A percentile compares a stretch with the other conserved stretches of the same genome.
Evolutionary conservation across 1,140 invertebrate species (phyloP).

Genomic region (Dendrolimus punctatus): DNA sequence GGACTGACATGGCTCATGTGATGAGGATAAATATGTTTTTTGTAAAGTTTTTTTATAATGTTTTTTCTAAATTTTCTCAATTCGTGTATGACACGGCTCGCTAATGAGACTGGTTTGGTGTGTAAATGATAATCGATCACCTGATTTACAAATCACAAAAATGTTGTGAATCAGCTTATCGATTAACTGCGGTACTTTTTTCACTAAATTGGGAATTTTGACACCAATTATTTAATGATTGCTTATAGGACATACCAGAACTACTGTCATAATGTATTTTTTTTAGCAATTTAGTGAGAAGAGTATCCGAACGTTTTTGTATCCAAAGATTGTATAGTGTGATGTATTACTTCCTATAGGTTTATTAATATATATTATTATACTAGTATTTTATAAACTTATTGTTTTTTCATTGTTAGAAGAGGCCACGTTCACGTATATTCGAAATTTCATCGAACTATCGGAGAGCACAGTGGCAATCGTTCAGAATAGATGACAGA

Average conservation of each 20-base stretch:
- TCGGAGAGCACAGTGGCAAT: too few relatives aligned
- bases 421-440: slow-evolving; percentile 11
- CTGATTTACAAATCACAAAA: too few relatives aligned
- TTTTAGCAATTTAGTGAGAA: not conserved
- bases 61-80: slow-evolving; percentile 38
- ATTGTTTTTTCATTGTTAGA: slow-evolving; percentile 59
- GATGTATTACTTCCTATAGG: slow-evolving; percentile 62
- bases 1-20: slow-evolving; percentile 66
- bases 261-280: not conserved
- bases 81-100: slow-evolving; percentile 63
- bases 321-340: slow-evolving; percentile 68
- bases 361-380: slow-evolving; percentile 65
- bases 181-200: too few relatives aligned
- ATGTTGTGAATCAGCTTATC: too few relatives aligned
- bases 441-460: too few relatives aligned
- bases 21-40: slow-evolving; percentile 54
- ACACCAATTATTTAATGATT: not conserved
- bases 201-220: too few relatives aligned
- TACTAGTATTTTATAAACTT: slow-evolving; percentile 62
- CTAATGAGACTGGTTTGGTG: slow-evolving; percentile 54
- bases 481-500: too few relatives aligned
- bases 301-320: slow-evolving; percentile 45
- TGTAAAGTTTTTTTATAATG: slow-evolving; percentile 34
- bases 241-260: not conserved
- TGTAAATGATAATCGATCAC: slow-evolving; percentile 13